Percentiles rank a stretch among this genome's conserved stretches.
Conservation (phyloP, 2,113 vertebrate species). For the Addax nasomaculatus region DNA sequence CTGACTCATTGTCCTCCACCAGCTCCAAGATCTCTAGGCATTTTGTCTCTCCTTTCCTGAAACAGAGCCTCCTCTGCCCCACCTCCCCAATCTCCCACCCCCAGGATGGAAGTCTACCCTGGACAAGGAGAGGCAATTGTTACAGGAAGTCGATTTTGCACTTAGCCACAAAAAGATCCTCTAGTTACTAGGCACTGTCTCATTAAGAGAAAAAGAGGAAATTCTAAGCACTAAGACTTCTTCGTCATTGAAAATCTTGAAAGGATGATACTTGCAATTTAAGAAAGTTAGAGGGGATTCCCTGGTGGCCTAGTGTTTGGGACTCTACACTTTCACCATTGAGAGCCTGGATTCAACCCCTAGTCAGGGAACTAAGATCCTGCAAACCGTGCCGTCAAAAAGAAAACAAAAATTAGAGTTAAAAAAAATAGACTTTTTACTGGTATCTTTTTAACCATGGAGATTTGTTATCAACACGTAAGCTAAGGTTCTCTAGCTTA, state of each 20-base stretch:
- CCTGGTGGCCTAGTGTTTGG: not conserved
- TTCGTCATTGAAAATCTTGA: not conserved
- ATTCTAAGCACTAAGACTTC: not conserved
- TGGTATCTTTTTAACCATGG: not conserved
- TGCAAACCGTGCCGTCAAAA: not conserved
- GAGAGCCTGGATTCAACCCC: not conserved
- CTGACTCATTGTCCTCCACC: not conserved
- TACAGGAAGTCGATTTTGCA: not conserved
- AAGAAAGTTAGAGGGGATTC: not conserved
- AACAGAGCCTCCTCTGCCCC: not conserved
- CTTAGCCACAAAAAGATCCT: not conserved
- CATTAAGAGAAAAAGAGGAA: not conserved
- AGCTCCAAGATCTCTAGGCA: not conserved
- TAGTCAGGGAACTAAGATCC: not conserved
- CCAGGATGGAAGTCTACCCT: not conserved
- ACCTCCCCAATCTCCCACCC: not conserved
- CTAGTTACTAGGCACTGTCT: not conserved
- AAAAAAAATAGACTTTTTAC: not conserved
- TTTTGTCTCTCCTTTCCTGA: not conserved
- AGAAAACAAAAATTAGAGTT: not conserved
- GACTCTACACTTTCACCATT: not conserved
- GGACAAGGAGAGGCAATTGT: not conserved
- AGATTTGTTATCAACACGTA: not conserved
- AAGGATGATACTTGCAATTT: not conserved
- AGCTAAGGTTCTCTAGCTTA: not conserved